Evolutionary conservation across 2,797 vertebrate species (phyloP), one percentile per base, ranked within the genome.

Genomic region (Neosilurus mollespiculum): DNA sequence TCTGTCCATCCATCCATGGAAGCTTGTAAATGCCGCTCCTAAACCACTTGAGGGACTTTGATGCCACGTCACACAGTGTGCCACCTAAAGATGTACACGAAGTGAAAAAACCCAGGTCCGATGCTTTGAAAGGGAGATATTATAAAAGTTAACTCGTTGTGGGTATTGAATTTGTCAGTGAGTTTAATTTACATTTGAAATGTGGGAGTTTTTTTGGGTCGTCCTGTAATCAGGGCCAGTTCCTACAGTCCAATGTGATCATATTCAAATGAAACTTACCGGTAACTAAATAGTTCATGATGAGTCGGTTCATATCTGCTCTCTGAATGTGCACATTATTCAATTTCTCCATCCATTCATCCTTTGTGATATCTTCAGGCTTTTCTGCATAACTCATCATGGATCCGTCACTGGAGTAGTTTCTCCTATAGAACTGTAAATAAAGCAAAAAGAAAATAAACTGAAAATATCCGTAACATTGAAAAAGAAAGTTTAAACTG

Each of bases 221-320:
- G 37, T 43, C 37, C 37, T 43, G 37, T 43, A 43, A 43, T 43
- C 2, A 6, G 37, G 37, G 37, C 37, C 37, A 69, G 10, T 24
- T 72, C n/a, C n/a, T 16, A 24, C 67, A 70, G 37, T n/a, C 18
- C 1, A 20, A 6, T 0, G 9, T 34, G 70, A 53, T 20, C 20
- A 58, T 11, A 34, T 20, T 9, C 26, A 6, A 75, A 58, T 7
- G 9, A 56, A 58, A 34, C 53, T 61, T 37, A 99, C 98, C 98
- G 91, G 98, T 99, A 87, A 99, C 98, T 88, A 99, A 92, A 92
- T 99, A 99, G 91, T 99, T 99, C 98, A 99, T 99, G 90, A 99
- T 99, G 86, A 99, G 96, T 20, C 97, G 96, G 83, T 99, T 99
- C 98, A 99, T 99, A 89, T 99, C 98, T 53, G 98, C 97, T 91